phyloP scores from a whole-genome alignment of 2,888 invertebrate species.

The Muschampia plurimacula region DNA sequence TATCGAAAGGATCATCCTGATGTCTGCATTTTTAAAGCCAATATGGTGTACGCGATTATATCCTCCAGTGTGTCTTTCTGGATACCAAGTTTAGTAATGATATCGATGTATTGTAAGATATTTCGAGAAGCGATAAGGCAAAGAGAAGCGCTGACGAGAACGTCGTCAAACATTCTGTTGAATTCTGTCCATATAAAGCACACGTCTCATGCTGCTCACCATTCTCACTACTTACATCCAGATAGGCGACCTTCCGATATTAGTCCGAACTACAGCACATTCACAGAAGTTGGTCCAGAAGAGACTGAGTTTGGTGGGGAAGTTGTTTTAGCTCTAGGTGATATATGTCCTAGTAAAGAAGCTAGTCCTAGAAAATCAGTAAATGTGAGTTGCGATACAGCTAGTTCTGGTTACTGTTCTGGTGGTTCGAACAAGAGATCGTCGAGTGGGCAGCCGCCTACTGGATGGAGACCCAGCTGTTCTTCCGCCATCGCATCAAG shows the following conservation, averaged over 20 bases:
- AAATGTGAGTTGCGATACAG: slow-evolving; percentile 81
- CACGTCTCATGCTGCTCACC: slow-evolving; percentile 89
- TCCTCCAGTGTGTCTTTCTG: slow-evolving; percentile 96
- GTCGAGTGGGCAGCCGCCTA: slow-evolving; percentile 80
- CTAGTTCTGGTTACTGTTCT: slow-evolving; percentile 81
- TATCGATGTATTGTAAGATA: slow-evolving; percentile 95
- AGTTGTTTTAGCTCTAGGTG: slow-evolving; percentile 74
- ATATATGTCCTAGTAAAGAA: slow-evolving; percentile 78
- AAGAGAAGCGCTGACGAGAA: slow-evolving; percentile 92
- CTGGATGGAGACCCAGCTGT: slow-evolving; percentile 86
- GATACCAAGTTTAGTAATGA: slow-evolving; percentile 97
- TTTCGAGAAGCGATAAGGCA: slow-evolving; percentile 93
- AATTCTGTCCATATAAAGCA: slow-evolving; percentile 94
- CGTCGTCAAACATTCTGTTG: slow-evolving; percentile 94
- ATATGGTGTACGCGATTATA: slow-evolving; percentile 94
- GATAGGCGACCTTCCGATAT: slow-evolving; percentile 79
- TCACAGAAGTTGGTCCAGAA: slow-evolving; percentile 80
- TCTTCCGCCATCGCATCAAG: slow-evolving; percentile 83
- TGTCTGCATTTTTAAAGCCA: slow-evolving; percentile 93
- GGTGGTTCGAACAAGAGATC: slow-evolving; percentile 80
- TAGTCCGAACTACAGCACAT: slow-evolving; percentile 81
- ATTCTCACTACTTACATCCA: slow-evolving; percentile 82
- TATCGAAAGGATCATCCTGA: slow-evolving; percentile 88
- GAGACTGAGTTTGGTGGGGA: slow-evolving; percentile 77
- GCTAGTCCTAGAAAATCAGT: slow-evolving; percentile 82